These are phyloP conservation scores for Tringa solitaria DNA, from an alignment of 2,113 vertebrate species.

Conservation along the genomic window DNA sequence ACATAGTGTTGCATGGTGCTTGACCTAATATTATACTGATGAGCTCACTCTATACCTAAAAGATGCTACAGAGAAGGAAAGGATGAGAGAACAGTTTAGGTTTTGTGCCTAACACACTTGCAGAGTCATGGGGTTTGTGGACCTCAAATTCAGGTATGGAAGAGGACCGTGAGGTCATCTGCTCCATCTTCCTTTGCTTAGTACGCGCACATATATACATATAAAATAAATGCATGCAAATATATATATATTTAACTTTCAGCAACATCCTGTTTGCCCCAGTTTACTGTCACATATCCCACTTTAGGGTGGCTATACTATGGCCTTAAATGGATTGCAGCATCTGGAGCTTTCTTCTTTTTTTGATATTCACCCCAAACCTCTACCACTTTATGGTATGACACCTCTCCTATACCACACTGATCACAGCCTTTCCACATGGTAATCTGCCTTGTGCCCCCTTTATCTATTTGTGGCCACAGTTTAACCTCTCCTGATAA, in stretches of 20 bases:
- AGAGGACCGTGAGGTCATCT: background rate
- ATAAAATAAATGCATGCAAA: background rate
- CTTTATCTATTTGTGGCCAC: background rate
- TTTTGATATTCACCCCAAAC: background rate
- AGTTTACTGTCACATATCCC: background rate
- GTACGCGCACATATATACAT: background rate
- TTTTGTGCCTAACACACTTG: background rate
- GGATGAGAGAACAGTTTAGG: background rate
- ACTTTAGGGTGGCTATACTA: background rate
- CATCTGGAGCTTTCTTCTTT: background rate
- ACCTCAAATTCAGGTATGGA: background rate
- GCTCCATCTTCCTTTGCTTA: background rate
- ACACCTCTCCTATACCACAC: background rate
- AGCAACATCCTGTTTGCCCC: background rate
- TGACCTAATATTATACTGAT: slow-evolving; percentile 27
- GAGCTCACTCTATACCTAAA: slow-evolving; percentile 33
- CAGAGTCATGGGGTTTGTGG: background rate
- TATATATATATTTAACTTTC: background rate
- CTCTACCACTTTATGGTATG: background rate
- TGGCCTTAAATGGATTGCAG: background rate
- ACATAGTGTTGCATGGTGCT: background rate
- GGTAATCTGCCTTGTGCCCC: background rate
- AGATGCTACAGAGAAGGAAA: background rate
- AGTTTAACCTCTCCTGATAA: background rate
- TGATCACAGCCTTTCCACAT: background rate